These are phyloP conservation scores for Camelus bactrianus DNA, from an alignment of 2,113 vertebrate species.

Conservation along the genomic window DNA sequence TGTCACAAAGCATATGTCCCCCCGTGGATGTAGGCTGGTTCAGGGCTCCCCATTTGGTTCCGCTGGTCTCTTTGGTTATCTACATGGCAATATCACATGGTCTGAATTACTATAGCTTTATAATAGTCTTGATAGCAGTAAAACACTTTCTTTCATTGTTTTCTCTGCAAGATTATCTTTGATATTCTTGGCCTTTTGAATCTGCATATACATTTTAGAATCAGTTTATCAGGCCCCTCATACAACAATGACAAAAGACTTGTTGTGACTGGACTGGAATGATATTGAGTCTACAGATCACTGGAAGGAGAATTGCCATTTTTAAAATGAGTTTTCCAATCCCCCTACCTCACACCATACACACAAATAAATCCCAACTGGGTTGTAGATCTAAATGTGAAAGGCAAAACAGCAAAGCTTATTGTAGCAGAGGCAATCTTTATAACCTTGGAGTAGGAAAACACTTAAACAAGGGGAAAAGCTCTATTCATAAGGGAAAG, in stretches of 20 bases:
- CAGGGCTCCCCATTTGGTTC: neutral
- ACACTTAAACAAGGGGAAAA: neutral
- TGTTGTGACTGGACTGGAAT: neutral
- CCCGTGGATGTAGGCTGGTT: neutral
- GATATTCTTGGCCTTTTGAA: neutral
- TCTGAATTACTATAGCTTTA: neutral
- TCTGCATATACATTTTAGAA: neutral
- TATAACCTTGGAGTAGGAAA: neutral
- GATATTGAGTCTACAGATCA: neutral
- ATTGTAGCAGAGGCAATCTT: neutral
- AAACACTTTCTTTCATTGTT: neutral
- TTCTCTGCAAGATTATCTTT: neutral
- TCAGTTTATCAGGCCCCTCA: neutral
- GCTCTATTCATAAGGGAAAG: neutral
- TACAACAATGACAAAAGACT: neutral
- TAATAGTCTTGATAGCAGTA: neutral
- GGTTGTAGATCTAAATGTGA: neutral
- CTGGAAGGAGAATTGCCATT: neutral
- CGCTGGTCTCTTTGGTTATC: neutral
- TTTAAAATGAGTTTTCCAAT: neutral
- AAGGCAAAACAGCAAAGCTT: neutral
- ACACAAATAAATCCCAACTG: neutral
- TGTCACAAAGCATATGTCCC: neutral
- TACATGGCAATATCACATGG: neutral
- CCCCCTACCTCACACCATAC: neutral